phyloP scores from a whole-genome alignment of 2,113 vertebrate species.

The Peucedramus taeniatus region DNA sequence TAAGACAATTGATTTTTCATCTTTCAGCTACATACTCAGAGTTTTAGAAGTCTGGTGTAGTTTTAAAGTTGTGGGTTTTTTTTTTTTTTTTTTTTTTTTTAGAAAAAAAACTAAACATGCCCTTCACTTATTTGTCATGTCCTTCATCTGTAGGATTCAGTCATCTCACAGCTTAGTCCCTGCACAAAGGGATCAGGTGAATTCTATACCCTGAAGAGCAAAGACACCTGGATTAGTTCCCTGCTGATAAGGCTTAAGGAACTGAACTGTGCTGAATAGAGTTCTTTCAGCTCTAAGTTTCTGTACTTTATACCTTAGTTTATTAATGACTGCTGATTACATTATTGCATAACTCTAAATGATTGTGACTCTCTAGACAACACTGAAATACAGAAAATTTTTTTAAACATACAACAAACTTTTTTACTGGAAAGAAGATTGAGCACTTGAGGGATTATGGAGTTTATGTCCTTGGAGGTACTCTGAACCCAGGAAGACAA shows the following conservation, averaged over 20 bases:
- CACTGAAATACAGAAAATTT: neutral
- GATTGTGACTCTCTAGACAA: neutral
- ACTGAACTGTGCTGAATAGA: neutral
- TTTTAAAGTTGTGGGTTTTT: neutral
- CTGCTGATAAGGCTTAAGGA: neutral
- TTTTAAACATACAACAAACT: neutral
- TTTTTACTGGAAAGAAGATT: neutral
- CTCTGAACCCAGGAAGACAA: neutral
- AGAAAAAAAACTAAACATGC: neutral
- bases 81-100: rapidly evolving
- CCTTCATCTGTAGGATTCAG: neutral
- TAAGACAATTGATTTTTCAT: neutral
- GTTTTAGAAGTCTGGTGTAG: neutral
- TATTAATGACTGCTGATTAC: neutral
- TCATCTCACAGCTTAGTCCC: neutral
- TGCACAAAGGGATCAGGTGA: neutral
- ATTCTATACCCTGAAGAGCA: neutral
- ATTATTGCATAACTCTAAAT: neutral
- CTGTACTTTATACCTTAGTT: neutral
- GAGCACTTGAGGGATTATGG: neutral
- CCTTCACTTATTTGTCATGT: neutral
- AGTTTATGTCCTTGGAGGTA: neutral
- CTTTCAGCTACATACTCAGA: neutral
- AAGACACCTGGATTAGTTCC: neutral
- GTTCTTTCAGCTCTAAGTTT: neutral